Evolutionary conservation across 2,113 vertebrate genomes (phyloP).

Genomic region (Todiramphus saurophagus): DNA sequence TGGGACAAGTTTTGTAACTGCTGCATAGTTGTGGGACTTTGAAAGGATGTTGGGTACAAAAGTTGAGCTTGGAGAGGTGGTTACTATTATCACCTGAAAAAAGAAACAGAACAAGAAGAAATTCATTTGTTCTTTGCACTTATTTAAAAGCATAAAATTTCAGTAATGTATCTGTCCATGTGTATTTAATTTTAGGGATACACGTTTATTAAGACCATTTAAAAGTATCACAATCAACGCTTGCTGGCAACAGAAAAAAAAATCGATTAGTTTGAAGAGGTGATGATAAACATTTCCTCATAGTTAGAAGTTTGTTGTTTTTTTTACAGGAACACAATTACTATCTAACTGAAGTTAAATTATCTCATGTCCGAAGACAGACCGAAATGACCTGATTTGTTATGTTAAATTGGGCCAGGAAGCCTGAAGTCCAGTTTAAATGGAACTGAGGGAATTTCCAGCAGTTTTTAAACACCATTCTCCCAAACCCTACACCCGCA

Average conservation of each 20-base stretch:
- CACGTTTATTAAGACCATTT: neutral
- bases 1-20: constrained; percentile 90
- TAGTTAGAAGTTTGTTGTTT: neutral
- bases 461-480: neutral
- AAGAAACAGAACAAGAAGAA: neutral
- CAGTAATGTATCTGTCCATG: neutral
- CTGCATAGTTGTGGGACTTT: constrained; percentile 96
- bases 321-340: neutral
- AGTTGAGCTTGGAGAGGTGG: constrained; percentile 95
- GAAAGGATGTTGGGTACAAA: constrained; percentile 99
- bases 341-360: neutral
- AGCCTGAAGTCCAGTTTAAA: neutral
- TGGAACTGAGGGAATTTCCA: neutral
- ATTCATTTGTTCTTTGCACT: constrained; percentile 49
- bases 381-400: neutral
- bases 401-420: neutral
- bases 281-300: neutral
- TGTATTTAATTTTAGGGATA: neutral
- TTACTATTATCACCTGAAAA: constrained; percentile 95
- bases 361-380: neutral
- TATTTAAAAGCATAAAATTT: neutral
- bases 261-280: neutral
- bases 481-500: neutral
- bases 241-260: neutral
- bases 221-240: neutral